A percentile compares a stretch with the other conserved stretches of the same genome.
Conservation (phyloP, 2,797 vertebrate species). For the Platalea minor region DNA sequence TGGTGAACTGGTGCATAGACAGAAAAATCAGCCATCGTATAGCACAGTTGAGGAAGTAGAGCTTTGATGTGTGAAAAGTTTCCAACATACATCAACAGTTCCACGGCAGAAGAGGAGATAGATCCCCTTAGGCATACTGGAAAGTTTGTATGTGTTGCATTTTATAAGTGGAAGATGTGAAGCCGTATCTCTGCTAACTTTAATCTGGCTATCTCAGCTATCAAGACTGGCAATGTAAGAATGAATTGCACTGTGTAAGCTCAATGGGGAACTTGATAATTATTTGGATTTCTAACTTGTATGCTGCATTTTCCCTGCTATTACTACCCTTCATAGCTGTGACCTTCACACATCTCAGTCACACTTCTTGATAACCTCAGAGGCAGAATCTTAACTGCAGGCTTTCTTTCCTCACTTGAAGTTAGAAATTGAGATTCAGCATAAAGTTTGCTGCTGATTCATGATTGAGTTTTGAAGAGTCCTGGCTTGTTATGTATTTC, state of each 20-base stretch:
- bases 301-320: neutral
- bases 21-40: fast-evolving
- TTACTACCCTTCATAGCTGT: neutral
- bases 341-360: constrained; percentile 23
- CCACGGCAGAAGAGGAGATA: neutral
- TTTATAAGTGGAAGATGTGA: neutral
- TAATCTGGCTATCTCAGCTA: neutral
- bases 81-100: neutral
- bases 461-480: neutral
- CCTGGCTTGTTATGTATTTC: neutral
- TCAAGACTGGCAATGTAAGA: neutral
- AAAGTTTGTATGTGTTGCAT: neutral
- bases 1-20: neutral
- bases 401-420: neutral
- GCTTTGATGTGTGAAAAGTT: neutral
- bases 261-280: neutral
- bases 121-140: neutral
- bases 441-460: neutral
- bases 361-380: neutral
- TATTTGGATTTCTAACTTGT: neutral
- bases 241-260: neutral
- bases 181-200: neutral
- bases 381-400: neutral
- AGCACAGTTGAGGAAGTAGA: neutral
- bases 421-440: neutral